These are phyloP conservation scores for Xenentodon cancila DNA, from an alignment of 2,797 vertebrate species.

Conservation along the genomic window DNA sequence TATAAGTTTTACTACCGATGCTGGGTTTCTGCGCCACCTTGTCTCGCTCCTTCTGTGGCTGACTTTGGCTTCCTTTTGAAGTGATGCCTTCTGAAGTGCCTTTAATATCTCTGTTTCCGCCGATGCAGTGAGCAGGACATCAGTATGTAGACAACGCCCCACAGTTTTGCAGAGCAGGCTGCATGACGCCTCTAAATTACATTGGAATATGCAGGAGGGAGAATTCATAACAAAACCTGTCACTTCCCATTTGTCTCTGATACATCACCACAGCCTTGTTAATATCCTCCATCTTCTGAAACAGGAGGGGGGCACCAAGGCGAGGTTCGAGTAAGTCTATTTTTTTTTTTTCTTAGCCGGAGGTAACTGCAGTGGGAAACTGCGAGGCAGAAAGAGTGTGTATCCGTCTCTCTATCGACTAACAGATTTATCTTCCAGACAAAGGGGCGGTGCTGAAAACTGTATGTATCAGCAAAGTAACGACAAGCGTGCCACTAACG, in stretches of 20 bases:
- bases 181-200: conserved; percentile 64
- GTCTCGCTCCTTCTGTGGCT: conserved; percentile 8
- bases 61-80: conserved; percentile 18
- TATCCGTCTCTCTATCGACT: conserved; percentile 59
- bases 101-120: conserved; percentile 20
- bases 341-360: conserved; percentile 17
- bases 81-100: conserved; percentile 11
- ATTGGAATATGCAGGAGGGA: conserved; percentile 59
- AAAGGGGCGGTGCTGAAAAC: conserved; percentile 48
- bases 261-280: conserved; percentile 60
- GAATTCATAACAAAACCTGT: conserved; percentile 68
- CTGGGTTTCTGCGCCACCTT: background rate
- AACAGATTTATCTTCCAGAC: conserved; percentile 65
- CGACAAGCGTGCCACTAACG: conserved; percentile 44
- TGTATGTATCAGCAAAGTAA: conserved; percentile 71
- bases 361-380: conserved; percentile 55
- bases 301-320: conserved; percentile 7
- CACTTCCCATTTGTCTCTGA: conserved; percentile 68
- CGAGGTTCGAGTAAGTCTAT: background rate
- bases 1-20: conserved; percentile 20
- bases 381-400: conserved; percentile 52
- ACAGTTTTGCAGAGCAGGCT: conserved; percentile 61
- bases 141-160: conserved; percentile 66
- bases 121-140: conserved; percentile 50
- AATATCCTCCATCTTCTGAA: conserved; percentile 56